Evolutionary conservation across 35 echinoderm and acorn worm species (phyloP).

Genomic region (Lytechinus pictus): DNA sequence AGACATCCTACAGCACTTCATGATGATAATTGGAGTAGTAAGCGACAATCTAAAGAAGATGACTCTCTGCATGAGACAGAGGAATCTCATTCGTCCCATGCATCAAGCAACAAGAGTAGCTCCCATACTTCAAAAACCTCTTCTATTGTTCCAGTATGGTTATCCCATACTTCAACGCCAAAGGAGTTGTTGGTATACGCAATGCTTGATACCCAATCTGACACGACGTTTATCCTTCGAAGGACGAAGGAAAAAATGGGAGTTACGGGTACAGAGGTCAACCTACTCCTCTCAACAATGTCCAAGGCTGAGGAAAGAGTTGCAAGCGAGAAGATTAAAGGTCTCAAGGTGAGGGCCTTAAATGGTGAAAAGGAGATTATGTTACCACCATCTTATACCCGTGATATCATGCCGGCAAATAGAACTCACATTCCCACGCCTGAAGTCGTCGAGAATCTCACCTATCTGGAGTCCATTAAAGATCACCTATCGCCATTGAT

Average conservation of each 20-base stretch:
- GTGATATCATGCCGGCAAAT: slow-evolving; percentile 28
- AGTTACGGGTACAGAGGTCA: slow-evolving; percentile 3
- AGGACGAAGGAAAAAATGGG: slow-evolving; percentile 42
- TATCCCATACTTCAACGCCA: slow-evolving; percentile 49
- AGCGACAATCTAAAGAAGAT: background rate
- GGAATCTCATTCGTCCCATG: background rate
- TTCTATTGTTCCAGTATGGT: slow-evolving; percentile 71
- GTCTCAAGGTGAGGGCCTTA: slow-evolving; percentile 58
- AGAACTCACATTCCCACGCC: too few species aligned
- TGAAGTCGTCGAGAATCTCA: too few species aligned
- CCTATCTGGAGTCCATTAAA: too few species aligned
- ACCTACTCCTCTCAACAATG: slow-evolving; percentile 65
- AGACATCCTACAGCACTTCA: slow-evolving; percentile 8
- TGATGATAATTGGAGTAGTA: background rate
- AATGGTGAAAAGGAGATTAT: slow-evolving; percentile 35
- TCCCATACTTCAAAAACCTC: background rate
- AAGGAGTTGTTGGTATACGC: slow-evolving; percentile 70
- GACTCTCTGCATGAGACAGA: background rate
- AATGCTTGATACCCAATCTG: slow-evolving; percentile 76
- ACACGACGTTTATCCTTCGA: slow-evolving; percentile 72
- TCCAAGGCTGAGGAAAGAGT: slow-evolving; percentile 9
- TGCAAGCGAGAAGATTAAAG: slow-evolving; percentile 46
- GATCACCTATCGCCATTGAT: too few species aligned
- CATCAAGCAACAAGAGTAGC: background rate
- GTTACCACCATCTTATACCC: slow-evolving; percentile 58